phyloP scores from a whole-genome alignment of 2,888 invertebrate genomes.

The Allolobophora icterica region DNA sequence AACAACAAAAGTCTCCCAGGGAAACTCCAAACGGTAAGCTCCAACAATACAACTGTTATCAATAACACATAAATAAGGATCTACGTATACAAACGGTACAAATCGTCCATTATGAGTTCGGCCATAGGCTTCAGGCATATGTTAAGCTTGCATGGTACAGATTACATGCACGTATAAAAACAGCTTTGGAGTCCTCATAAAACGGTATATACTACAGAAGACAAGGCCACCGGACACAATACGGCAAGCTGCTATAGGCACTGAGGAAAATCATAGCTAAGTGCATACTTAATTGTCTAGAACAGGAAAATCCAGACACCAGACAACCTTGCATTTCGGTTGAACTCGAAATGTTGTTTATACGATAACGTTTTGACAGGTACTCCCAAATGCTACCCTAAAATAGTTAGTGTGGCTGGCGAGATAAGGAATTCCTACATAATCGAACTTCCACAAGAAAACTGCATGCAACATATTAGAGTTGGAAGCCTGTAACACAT shows the following conservation, averaged over 20 bases:
- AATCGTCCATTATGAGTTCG: not conserved
- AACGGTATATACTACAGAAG: not conserved
- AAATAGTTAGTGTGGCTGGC: not conserved
- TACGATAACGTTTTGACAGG: slow-evolving; percentile 3
- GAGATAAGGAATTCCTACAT: not conserved
- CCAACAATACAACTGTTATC: not conserved
- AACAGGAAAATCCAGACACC: not conserved
- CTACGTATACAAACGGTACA: not conserved
- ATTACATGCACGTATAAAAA: too few species aligned
- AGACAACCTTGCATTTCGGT: not conserved
- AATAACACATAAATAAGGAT: not conserved
- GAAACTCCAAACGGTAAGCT: not conserved
- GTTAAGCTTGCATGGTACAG: not conserved
- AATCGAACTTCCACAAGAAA: not conserved
- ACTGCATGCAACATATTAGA: not conserved
- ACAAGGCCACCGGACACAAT: not conserved
- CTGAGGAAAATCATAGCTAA: not conserved
- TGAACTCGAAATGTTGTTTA: not conserved
- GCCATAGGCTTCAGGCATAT: not conserved
- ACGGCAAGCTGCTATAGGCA: not conserved
- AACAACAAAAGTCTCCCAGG: not conserved
- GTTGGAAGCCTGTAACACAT: not conserved
- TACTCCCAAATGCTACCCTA: slow-evolving; percentile 3
- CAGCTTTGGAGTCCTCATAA: not conserved
- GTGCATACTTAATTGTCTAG: not conserved